These are phyloP conservation scores for Ataeniobius toweri DNA, from an alignment of 2,797 vertebrate species.

Conservation along the genomic window DNA sequence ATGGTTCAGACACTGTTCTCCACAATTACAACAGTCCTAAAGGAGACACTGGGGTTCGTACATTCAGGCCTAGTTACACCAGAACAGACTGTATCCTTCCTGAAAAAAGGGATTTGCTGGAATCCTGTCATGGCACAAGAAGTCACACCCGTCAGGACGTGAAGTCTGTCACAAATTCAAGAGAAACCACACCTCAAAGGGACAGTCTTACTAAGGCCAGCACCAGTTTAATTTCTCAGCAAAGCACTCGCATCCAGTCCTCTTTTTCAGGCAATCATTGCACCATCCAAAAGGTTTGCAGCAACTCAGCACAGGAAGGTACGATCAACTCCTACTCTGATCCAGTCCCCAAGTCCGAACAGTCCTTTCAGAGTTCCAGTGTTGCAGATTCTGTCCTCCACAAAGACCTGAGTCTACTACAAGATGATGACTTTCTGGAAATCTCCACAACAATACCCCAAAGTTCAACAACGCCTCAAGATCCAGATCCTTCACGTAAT, in stretches of 20 bases:
- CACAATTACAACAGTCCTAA: background rate
- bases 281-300: background rate
- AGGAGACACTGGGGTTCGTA: background rate
- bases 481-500: background rate
- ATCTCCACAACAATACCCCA: background rate
- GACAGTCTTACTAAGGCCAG: background rate
- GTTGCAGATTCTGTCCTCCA: background rate
- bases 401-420: background rate
- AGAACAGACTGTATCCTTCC: background rate
- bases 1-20: background rate
- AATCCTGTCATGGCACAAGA: background rate
- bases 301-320: background rate
- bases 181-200: background rate
- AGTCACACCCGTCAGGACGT: background rate
- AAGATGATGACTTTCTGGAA: background rate
- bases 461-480: background rate
- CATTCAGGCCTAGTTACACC: background rate
- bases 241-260: background rate
- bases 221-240: background rate
- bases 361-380: background rate
- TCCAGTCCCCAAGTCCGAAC: constrained; percentile 15
- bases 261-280: background rate
- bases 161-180: background rate
- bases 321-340: background rate
- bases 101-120: background rate